Evolutionary conservation across 2,797 vertebrate genomes (phyloP).

Genomic region (Pseudochirops cupreus): DNA sequence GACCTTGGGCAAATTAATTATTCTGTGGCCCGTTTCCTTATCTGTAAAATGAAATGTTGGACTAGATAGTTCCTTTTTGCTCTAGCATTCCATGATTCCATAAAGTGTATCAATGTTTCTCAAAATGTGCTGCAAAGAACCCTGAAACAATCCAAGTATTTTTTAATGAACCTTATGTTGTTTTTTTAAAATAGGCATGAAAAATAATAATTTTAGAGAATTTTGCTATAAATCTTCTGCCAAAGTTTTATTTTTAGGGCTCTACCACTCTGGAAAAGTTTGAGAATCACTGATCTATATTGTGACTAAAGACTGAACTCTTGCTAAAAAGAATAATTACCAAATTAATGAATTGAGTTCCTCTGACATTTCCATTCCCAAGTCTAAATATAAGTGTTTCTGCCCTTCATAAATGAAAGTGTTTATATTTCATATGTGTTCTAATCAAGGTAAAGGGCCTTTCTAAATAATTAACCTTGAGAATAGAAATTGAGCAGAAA

Average conservation of each 20-base stretch:
- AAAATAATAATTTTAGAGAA: neutral
- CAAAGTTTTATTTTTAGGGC: neutral
- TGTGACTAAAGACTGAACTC: slow-evolving; percentile 55
- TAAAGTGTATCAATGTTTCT: neutral
- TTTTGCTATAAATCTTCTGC: neutral
- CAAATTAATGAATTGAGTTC: slow-evolving; percentile 68
- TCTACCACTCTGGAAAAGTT: neutral
- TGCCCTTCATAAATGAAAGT: slow-evolving; percentile 69
- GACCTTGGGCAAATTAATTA: neutral
- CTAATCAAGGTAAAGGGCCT: slow-evolving; percentile 49
- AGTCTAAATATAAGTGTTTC: slow-evolving; percentile 68
- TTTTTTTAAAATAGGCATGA: neutral
- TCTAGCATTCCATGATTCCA: neutral
- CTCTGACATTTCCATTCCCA: slow-evolving; percentile 72
- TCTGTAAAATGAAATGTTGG: neutral
- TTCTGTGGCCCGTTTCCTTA: neutral
- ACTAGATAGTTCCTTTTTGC: neutral
- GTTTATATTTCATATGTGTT: slow-evolving; percentile 41
- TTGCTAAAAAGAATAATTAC: slow-evolving; percentile 54
- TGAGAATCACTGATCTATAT: neutral
- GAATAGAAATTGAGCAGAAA: slow-evolving; percentile 45
- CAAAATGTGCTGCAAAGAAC: neutral
- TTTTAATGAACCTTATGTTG: neutral
- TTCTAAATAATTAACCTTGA: slow-evolving; percentile 43
- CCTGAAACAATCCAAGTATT: neutral